Conservation (phyloP, 2,888 invertebrate genomes). For the Bhutanitis thaidina region DNA sequence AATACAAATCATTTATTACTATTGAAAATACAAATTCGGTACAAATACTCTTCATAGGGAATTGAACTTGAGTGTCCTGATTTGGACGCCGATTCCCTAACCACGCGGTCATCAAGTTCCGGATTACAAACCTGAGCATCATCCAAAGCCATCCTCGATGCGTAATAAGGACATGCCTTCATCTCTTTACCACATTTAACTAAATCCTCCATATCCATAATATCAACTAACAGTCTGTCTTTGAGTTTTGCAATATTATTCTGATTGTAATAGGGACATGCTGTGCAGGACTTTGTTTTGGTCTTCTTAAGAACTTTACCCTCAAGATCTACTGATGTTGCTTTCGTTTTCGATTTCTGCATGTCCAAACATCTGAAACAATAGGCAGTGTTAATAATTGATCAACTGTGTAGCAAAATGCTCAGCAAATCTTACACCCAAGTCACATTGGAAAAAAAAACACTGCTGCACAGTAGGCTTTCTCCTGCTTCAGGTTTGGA, state of each 20-base stretch:
- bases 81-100: too few species aligned
- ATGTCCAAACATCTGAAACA: constrained; percentile 86
- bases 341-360: constrained; percentile 82
- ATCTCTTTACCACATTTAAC: constrained; percentile 83
- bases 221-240: constrained; percentile 83
- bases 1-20: too few species aligned
- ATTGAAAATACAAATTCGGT: too few species aligned
- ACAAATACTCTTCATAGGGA: too few species aligned
- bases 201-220: constrained; percentile 94
- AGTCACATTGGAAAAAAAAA: too few species aligned
- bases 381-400: background rate
- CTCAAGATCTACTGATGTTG: constrained; percentile 77
- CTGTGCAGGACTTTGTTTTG: constrained; percentile 71
- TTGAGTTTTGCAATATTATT: constrained; percentile 81
- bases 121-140: constrained; percentile 84
- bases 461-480: too few species aligned
- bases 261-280: constrained; percentile 86
- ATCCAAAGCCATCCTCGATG: constrained; percentile 88
- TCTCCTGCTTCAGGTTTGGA: too few species aligned
- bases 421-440: too few species aligned
- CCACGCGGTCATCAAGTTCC: too few species aligned
- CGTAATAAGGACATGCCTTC: constrained; percentile 96
- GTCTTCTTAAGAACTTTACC: constrained; percentile 83
- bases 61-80: too few species aligned
- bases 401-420: too few species aligned